These are phyloP conservation scores for Drosophila azteca DNA, from an alignment of 1,140 invertebrate species.

Conservation along the genomic window DNA sequence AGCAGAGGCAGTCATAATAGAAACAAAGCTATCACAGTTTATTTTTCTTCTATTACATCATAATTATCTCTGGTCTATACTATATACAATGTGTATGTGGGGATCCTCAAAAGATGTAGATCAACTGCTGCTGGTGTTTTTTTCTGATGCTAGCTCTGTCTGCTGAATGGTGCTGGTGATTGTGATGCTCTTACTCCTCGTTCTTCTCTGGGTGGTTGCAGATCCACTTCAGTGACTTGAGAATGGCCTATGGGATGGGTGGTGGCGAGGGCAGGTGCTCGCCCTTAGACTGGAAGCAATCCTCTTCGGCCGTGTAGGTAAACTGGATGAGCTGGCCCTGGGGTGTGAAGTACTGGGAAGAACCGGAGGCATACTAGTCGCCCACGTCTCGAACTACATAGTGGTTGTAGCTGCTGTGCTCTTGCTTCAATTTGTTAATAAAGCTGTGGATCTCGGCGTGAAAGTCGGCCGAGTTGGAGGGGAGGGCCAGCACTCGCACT, in stretches of 20 bases:
- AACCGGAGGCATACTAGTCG: conserved; percentile 74
- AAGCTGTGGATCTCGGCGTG: conserved; percentile 74
- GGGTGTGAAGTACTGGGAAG: conserved; percentile 67
- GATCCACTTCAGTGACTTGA: conserved; percentile 84
- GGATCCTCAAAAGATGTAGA: too few species aligned
- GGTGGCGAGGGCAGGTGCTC: conserved; percentile 85
- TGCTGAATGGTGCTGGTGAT: too few species aligned
- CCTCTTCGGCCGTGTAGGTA: conserved; percentile 87
- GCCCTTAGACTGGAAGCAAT: conserved; percentile 85
- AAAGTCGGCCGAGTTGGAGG: conserved; percentile 61
- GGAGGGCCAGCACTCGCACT: conserved; percentile 29
- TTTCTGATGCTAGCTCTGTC: too few species aligned
- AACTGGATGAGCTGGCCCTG: conserved; percentile 84
- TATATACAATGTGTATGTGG: too few species aligned
- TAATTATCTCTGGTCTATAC: too few species aligned
- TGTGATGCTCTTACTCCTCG: conserved; percentile 43
- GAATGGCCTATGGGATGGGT: conserved; percentile 78
- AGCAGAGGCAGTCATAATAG: too few species aligned
- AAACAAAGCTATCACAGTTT: too few species aligned
- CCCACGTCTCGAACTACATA: conserved; percentile 85
- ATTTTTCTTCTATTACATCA: too few species aligned
- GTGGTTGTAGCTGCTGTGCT: conserved; percentile 85
- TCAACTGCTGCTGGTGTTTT: too few species aligned
- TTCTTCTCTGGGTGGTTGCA: conserved; percentile 81
- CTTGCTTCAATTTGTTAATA: conserved; percentile 64